Base-by-base conservation (phyloP, 2,888 invertebrate species). In the Hipparchia semele region DNA sequence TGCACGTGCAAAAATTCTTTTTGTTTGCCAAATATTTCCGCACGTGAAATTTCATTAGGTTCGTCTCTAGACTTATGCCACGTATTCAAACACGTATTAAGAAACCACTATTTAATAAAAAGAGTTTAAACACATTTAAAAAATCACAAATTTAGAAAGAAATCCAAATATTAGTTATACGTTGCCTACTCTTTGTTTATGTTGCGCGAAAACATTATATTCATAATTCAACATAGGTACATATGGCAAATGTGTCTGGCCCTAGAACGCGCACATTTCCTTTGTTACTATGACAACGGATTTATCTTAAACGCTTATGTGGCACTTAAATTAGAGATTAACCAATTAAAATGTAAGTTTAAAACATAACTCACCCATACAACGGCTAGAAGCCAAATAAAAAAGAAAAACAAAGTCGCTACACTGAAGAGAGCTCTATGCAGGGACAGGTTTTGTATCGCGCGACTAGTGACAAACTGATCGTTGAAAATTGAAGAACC, bases 331-430 rank as follows among this genome's bases (percentile, higher is more conserved):
- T 59, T 49, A 23, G 23, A 49, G 13, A 49, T 54, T 23, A 69
- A 8, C 51, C 10, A 53, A 64, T 72, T 64, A 58, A 72, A 71
- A 71, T 71, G 65, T 68, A 67, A 74, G 73, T 77, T 78, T 75
- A 76, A 78, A 77, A 78, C 71, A 80, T 78, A 76, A 91, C 94
- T 94, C 80, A 94, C 94, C 94, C 94, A 94, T 94, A 94, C 94
- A 94, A 94, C 89, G 94, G 94, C 94, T 92, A 94, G 93, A 90
- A 94, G 94, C 94, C 94, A 94, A 94, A 94, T 92, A 92, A 94
- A 94, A 92, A 93, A 94, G 89, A 94, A 93, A 91, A 87, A 87
- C 86, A 87, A 78, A 79, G 81, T 85, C 87, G 90, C 87, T 86
- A 88, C 86, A 86, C 83, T 78, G 77, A 80, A 87, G 86, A 88